Evolutionary conservation across 2,888 invertebrate genomes (phyloP), one percentile per base, ranked within the genome.

Genomic region (Cataglyphis livida): DNA sequence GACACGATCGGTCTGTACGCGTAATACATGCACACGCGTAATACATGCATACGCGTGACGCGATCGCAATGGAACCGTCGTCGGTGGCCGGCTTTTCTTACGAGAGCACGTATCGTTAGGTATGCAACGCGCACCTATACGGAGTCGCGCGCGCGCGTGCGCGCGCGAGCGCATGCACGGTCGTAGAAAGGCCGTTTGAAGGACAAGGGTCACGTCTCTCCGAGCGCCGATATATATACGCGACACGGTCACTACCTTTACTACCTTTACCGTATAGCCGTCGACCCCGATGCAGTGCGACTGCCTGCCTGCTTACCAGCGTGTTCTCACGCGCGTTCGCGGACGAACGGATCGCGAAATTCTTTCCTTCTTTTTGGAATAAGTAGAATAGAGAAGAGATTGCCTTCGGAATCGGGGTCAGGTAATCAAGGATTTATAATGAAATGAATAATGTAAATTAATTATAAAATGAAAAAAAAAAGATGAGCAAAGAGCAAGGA

Each of bases 111-210:
- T 79, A 83, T 89, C 85, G 89, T 87, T 88, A 89, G 86, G 89
- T 90, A 90, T 89, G 90, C 89, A 83, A 86, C 85, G 86, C 85
- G 87, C 87, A 89, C 87, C 87, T 89, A 89, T 79, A 89, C 88
- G 74, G 73, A 83, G 86, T 70, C 25, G 21, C 51, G 32, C 51
- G 32, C 41, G 38, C 41, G 18, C 25, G 21, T 32, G 32, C 51
- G 32, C 41, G 38, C 41, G 18, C 73, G 61, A 0, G n/a, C 48
- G 48, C 75, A 61, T 83, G 84, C 81, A 81, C 85, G 90, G 85
- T 91, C 91, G 92, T 91, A 92, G 93, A 92, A 93, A 93, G 93
- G 93, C 93, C 93, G 92, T 93, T 92, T 92, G 93, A 93, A 93
- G 93, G 93, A 93, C 93, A 93, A 91, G 91, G 91, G 92, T 91